phyloP scores from a whole-genome alignment of 2,797 vertebrate species.

The Chaenodraco wilsoni region DNA sequence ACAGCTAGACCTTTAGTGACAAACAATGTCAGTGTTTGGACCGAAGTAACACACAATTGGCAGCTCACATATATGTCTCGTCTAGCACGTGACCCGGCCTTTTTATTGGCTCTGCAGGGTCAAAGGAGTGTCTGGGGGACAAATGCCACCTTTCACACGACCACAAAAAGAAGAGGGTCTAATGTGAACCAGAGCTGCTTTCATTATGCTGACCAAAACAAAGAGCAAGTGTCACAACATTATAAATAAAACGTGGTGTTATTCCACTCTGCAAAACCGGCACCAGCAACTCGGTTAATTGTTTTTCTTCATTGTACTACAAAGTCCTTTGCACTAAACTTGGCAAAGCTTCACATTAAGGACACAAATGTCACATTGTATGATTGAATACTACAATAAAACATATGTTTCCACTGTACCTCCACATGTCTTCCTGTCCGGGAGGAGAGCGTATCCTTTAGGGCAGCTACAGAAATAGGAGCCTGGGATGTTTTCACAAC shows the following conservation, averaged over 20 bases:
- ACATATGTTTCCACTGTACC: conserved; percentile 70
- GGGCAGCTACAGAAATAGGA: conserved; percentile 97
- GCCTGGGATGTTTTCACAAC: conserved; percentile 93
- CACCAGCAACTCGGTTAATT: too few species aligned
- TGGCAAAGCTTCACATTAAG: not conserved
- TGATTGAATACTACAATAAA: not conserved
- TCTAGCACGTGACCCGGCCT: conserved; percentile 46
- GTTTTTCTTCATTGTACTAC: too few species aligned
- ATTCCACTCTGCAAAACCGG: not conserved
- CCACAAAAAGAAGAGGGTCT: conserved; percentile 28
- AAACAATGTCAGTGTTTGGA: conserved; percentile 57
- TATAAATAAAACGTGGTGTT: not conserved
- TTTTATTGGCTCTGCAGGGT: conserved; percentile 56
- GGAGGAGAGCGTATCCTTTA: conserved; percentile 87
- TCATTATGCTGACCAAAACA: conserved; percentile 19
- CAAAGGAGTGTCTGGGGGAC: conserved; percentile 59
- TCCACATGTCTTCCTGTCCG: conserved; percentile 90
- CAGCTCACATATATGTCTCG: conserved; percentile 43
- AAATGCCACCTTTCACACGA: conserved; percentile 59
- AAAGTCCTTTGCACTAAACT: not conserved
- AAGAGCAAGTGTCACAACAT: not conserved
- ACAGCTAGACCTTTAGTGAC: conserved; percentile 25
- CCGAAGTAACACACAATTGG: conserved; percentile 57
- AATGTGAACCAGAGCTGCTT: not conserved
- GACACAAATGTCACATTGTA: not conserved